These are phyloP conservation scores for Notarius quadriscutis DNA, from an alignment of 2,113 vertebrate species.

Conservation along the genomic window DNA sequence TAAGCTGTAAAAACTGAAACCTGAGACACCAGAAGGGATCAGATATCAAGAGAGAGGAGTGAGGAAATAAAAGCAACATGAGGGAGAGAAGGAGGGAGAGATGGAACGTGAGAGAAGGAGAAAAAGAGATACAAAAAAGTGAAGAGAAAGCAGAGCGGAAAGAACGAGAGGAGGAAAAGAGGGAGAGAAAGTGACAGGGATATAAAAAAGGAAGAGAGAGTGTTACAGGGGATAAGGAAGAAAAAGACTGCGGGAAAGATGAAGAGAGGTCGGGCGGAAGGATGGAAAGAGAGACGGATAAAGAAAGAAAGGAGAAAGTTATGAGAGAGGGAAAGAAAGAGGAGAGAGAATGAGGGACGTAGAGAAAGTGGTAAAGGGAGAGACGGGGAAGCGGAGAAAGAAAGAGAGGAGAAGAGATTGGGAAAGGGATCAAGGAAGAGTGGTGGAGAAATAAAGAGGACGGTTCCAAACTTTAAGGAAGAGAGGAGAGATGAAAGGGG, in stretches of 20 bases:
- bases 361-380: neutral
- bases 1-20: conserved; percentile 99
- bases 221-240: conserved; percentile 29
- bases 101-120: conserved; percentile 20
- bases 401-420: neutral
- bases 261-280: conserved; percentile 57
- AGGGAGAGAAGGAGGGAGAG: conserved; percentile 68
- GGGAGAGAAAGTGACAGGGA: neutral
- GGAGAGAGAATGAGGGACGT: neutral
- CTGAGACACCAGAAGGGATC: conserved; percentile 85
- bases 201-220: neutral
- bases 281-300: conserved; percentile 63
- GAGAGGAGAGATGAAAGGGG: neutral
- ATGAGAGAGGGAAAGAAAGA: neutral
- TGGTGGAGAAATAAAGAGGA: neutral
- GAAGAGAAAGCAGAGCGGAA: conserved; percentile 69
- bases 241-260: conserved; percentile 84
- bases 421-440: neutral
- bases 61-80: conserved; percentile 88
- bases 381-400: neutral
- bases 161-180: conserved; percentile 43
- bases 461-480: neutral
- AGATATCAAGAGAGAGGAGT: conserved; percentile 97
- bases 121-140: neutral
- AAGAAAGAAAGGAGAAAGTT: conserved; percentile 51